phyloP scores from a whole-genome alignment of 92 coral and sea anemone genomes.

The Phenganax stokvisi region DNA sequence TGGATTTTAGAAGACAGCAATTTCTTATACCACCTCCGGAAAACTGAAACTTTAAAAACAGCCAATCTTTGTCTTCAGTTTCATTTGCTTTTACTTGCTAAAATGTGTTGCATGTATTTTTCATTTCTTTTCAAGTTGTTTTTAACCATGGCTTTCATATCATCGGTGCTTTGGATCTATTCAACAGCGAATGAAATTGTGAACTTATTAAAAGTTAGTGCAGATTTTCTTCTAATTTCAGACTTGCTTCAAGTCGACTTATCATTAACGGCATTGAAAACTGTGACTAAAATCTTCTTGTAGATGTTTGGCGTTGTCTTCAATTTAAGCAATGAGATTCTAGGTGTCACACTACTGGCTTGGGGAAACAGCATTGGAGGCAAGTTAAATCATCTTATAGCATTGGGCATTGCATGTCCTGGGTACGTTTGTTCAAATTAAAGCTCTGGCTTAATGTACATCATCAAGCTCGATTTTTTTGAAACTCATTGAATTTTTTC shows the following conservation, averaged over 20 bases:
- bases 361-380: constrained; percentile 99
- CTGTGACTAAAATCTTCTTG: neutral
- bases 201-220: constrained; percentile 67
- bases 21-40: neutral
- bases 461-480: no score
- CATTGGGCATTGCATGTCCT: no score
- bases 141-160: constrained; percentile 66
- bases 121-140: constrained; percentile 52
- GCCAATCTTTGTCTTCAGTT: neutral
- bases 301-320: constrained; percentile 87
- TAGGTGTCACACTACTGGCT: constrained; percentile 91
- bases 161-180: constrained; percentile 90
- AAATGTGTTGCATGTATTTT: neutral
- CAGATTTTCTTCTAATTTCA: neutral
- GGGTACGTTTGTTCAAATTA: no score
- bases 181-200: constrained; percentile 87
- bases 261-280: neutral
- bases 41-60: neutral
- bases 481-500: no score
- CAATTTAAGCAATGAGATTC: constrained; percentile 72
- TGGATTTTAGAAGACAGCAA: constrained; percentile 24
- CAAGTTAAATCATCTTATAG: constrained; percentile 21
- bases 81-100: neutral
- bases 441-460: no score
- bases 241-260: neutral